phyloP scores from a whole-genome alignment of 2,797 vertebrate genomes.

The Eospalax fontanierii region DNA sequence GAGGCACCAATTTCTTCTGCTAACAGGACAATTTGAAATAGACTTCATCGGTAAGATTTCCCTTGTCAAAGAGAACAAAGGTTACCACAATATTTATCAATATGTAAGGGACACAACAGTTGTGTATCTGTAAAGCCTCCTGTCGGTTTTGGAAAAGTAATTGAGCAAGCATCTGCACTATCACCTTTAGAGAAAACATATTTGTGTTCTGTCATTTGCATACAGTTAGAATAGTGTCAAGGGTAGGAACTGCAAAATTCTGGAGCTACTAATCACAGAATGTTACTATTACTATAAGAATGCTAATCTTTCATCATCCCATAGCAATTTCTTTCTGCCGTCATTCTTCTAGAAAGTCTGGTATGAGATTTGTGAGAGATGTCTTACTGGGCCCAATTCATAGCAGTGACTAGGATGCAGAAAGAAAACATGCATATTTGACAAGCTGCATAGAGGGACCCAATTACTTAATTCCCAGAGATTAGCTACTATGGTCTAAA shows the following conservation, averaged over 20 bases:
- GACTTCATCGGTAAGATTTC: neutral
- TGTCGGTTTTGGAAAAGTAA: neutral
- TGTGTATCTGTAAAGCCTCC: neutral
- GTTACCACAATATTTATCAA: neutral
- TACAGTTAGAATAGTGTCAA: neutral
- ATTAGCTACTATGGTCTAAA: neutral
- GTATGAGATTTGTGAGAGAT: neutral
- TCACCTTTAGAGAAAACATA: neutral
- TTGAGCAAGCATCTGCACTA: neutral
- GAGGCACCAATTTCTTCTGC: neutral
- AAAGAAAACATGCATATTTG: neutral
- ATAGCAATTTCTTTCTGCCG: neutral
- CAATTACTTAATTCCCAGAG: neutral
- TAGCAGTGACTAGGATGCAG: neutral
- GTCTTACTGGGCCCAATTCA: neutral
- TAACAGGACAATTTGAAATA: neutral
- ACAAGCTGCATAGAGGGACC: neutral
- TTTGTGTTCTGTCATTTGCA: neutral
- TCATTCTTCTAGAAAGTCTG: neutral
- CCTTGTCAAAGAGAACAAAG: neutral
- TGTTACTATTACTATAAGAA: neutral
- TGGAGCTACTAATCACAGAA: neutral
- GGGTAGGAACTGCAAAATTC: neutral
- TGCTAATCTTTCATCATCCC: neutral
- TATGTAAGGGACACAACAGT: neutral